These are phyloP conservation scores for Planiliza haematocheilus DNA, from an alignment of 2,113 vertebrate species.

Conservation along the genomic window DNA sequence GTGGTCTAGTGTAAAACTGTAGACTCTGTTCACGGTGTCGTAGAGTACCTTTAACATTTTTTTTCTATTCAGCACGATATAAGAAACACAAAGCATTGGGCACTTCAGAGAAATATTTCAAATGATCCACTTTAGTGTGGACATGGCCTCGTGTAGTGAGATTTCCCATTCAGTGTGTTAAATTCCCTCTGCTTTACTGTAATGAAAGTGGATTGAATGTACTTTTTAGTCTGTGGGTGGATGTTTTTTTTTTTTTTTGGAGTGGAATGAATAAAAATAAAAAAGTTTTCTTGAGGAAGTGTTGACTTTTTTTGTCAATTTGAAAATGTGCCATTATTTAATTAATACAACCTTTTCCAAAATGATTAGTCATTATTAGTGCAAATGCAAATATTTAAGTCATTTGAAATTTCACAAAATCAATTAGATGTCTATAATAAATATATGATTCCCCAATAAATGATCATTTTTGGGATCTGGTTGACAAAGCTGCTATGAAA, in stretches of 20 bases:
- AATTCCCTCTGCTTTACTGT: constrained; percentile 23
- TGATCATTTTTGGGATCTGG: background rate
- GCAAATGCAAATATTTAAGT: background rate
- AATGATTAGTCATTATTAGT: background rate
- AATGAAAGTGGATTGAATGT: constrained; percentile 28
- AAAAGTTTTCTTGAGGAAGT: constrained; percentile 40
- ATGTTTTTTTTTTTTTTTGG: constrained; percentile 20
- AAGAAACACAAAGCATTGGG: background rate
- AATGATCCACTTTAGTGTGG: constrained; percentile 14
- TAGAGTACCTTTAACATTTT: background rate
- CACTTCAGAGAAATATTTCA: background rate
- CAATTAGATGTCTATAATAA: background rate
- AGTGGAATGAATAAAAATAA: constrained; percentile 46
- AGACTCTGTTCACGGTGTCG: background rate
- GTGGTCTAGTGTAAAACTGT: background rate
- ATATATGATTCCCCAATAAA: background rate
- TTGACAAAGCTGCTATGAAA: constrained; percentile 19
- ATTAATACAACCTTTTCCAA: background rate
- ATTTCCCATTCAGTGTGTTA: constrained; percentile 13
- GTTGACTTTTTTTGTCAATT: constrained; percentile 14
- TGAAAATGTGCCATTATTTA: background rate
- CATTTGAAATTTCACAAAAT: background rate
- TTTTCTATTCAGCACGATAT: background rate
- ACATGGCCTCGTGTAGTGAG: constrained; percentile 11
- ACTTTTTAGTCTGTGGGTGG: constrained; percentile 12